phyloP scores from a whole-genome alignment of 1,140 invertebrate genomes.

The Drosophila nasuta region DNA sequence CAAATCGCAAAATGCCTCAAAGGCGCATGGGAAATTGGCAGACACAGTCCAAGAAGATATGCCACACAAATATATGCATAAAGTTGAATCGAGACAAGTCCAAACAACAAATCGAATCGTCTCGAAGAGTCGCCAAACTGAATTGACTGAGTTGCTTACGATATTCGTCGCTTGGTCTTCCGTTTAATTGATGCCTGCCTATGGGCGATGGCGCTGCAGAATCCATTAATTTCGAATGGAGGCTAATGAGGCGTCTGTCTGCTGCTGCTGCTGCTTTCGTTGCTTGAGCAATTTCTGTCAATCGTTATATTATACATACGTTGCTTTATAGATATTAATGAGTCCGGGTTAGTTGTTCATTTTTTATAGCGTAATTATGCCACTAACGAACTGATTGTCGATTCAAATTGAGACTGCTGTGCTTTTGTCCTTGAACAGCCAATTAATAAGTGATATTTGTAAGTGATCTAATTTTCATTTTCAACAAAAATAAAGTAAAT shows the following conservation, averaged over 20 bases:
- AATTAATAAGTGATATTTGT: constrained; percentile 1
- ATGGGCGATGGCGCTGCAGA: constrained; percentile 47
- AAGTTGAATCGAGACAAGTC: too few relatives aligned
- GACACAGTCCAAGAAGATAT: constrained; percentile 24
- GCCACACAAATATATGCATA: constrained; percentile 1
- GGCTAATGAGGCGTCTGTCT: constrained; percentile 43
- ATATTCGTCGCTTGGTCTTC: constrained; percentile 54
- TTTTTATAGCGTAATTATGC: constrained; percentile 6
- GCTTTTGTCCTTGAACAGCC: constrained; percentile 6
- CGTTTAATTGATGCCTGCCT: constrained; percentile 65
- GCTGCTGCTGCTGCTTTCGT: not conserved
- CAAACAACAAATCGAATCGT: not conserved
- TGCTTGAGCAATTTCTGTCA: constrained; percentile 38
- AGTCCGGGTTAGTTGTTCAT: constrained; percentile 12
- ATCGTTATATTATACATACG: not conserved
- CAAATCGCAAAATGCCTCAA: constrained; percentile 40
- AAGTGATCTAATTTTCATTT: too few relatives aligned
- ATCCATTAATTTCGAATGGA: constrained; percentile 45
- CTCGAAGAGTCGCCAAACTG: not conserved
- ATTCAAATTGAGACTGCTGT: constrained; percentile 2
- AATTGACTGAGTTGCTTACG: constrained; percentile 26
- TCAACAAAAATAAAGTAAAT: too few relatives aligned
- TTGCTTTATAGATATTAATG: constrained; percentile 40
- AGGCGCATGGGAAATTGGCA: constrained; percentile 39
- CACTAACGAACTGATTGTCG: constrained; percentile 1